phyloP scores from a whole-genome alignment of 1,140 invertebrate genomes.

The Drosophila tani region DNA sequence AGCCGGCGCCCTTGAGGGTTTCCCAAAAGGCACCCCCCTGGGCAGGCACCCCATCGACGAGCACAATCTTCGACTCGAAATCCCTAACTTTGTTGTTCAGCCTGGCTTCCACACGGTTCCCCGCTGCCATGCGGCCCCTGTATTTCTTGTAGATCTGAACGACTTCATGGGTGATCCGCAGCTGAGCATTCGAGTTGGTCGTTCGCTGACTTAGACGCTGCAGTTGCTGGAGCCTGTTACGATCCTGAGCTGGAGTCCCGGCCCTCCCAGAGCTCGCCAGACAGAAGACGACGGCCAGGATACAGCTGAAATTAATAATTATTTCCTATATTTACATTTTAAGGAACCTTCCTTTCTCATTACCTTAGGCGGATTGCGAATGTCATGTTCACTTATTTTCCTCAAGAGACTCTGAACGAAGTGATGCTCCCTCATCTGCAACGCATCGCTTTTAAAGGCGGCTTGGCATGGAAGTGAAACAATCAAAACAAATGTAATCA shows the following conservation, averaged over 20 bases:
- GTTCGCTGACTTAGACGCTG: background rate
- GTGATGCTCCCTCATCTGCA: background rate
- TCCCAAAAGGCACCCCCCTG: constrained; percentile 2
- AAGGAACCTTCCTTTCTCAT: no score
- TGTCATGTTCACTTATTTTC: background rate
- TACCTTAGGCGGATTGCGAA: constrained; percentile 1
- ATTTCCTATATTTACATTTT: background rate
- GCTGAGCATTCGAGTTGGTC: background rate
- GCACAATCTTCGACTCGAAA: background rate
- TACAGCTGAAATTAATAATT: background rate
- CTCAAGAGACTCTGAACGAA: background rate
- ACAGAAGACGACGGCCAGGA: background rate
- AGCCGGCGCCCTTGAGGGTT: background rate
- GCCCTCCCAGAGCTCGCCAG: background rate
- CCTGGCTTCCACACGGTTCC: background rate
- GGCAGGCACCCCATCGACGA: constrained; percentile 2
- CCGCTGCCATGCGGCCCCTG: background rate
- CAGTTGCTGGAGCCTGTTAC: background rate
- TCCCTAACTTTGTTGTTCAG: constrained; percentile 2
- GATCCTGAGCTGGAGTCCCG: background rate
- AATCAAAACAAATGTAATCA: background rate
- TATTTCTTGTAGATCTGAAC: constrained; percentile 1
- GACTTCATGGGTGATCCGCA: background rate
- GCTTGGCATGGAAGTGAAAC: background rate
- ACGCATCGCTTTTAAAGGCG: constrained; percentile 2